Base-by-base conservation (phyloP, 2,888 invertebrate species). In the Drosophila subsilvestris region DNA sequence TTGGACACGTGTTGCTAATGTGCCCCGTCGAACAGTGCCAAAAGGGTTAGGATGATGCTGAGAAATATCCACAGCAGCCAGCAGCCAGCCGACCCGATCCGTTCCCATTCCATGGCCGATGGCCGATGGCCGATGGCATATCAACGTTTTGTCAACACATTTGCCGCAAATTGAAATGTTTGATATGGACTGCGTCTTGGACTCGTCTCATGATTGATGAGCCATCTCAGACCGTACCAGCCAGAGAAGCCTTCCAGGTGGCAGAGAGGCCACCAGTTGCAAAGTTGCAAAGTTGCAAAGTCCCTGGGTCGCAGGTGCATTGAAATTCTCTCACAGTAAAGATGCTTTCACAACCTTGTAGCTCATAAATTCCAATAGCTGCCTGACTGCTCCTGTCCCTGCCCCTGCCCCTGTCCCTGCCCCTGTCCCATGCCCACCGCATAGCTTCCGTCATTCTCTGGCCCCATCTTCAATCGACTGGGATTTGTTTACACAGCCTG, bases 1-100 rank as follows among this genome's bases (percentile, higher is more conserved):
- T 65, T 74, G 79, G 85, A 82, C 86, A 82, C 86, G 80, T 86
- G 82, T 80, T 86, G 86, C 83, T 83, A 74, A 81, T 81, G 82
- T 84, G 58, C 55, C 55, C 29, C 51, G 32, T 14, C 27, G 48
- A 1, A n/a, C 37, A n/a, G 10, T n/a, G 51, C 14, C 9, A 20
- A 4, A 6, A 42, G 25, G 25, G 32, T 27, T n/a, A 17, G 18
- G 56, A 56, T 43, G 32, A 9, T 12, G 32, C 0, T 10, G 9
- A 12, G 29, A 54, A 22, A 44, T 3, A 29, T 37, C 14, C 14
- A 47, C 29, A 51, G 63, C 47, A 29, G 20, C 25, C 32, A n/a
- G 25, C 29, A 50, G 37, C 37, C 22, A 32, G 7, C 59, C 45
- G 20, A 59, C 25, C 47, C 50, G 18, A 32, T 50, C 10, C 60